Evolutionary conservation across 2,797 vertebrate genomes (phyloP).

Genomic region (Rhabdomys pumilio): DNA sequence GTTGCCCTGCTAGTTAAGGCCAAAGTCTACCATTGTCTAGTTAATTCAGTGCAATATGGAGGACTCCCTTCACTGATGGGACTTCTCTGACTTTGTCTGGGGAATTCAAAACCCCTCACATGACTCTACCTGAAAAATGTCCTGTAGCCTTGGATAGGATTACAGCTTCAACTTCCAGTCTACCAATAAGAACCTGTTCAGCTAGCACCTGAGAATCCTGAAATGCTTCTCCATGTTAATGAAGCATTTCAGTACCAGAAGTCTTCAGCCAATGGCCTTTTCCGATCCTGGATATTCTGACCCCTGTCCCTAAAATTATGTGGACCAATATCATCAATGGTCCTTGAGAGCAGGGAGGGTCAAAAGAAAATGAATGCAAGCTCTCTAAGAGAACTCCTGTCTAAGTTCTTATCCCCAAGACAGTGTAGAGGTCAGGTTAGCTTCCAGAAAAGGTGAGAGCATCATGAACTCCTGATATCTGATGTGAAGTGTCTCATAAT

Average conservation of each 20-base stretch:
- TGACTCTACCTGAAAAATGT: neutral
- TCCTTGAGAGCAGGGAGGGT: neutral
- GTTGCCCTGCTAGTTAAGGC: neutral
- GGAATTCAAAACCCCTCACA: accelerated
- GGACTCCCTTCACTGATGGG: too few relatives aligned
- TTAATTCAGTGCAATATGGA: neutral
- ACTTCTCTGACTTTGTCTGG: neutral
- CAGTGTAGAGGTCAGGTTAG: neutral
- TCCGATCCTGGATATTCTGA: neutral
- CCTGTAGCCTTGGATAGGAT: neutral
- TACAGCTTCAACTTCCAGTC: neutral
- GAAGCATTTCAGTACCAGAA: neutral
- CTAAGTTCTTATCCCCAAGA: neutral
- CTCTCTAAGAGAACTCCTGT: neutral
- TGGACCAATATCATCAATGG: neutral
- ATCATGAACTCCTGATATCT: neutral
- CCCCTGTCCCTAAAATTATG: neutral
- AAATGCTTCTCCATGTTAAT: neutral
- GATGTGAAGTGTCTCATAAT: neutral
- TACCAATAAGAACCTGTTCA: neutral
- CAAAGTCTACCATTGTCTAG: neutral
- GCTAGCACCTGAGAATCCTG: neutral
- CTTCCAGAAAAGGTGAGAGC: neutral
- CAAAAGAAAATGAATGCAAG: neutral
- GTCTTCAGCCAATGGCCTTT: neutral